Evolutionary conservation across 2,797 vertebrate species (phyloP).

Genomic region (Chaunax sp.): DNA sequence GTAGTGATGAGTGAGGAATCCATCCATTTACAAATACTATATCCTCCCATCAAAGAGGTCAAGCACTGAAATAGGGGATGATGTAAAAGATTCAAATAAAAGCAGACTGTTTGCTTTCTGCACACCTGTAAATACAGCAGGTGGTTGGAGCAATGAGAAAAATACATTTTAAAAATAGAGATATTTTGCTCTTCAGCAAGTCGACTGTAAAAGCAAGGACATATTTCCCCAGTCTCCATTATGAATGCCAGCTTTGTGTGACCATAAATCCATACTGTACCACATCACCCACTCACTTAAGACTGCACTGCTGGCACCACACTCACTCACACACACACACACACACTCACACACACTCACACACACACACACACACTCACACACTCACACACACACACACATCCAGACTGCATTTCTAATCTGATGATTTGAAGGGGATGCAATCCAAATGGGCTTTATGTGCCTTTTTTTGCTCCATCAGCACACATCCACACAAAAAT

Average conservation of each 20-base stretch:
- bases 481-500: not conserved
- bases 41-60: constrained; percentile 3
- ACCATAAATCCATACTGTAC: constrained; percentile 56
- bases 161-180: constrained; percentile 11
- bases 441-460: constrained; percentile 26
- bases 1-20: constrained; percentile 28
- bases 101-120: not conserved
- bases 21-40: constrained; percentile 7
- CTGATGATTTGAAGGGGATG: constrained; percentile 40
- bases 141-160: not conserved
- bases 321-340: constrained; percentile 34
- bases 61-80: not conserved
- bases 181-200: constrained; percentile 23
- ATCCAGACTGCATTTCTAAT: constrained; percentile 37
- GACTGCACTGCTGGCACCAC: constrained; percentile 35
- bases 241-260: constrained; percentile 52
- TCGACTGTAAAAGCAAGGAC: constrained; percentile 14
- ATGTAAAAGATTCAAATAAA: not conserved
- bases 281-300: constrained; percentile 42
- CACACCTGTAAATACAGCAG: not conserved
- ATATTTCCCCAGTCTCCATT: constrained; percentile 47
- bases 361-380: constrained; percentile 8
- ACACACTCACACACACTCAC: constrained; percentile 27
- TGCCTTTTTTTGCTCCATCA: constrained; percentile 22
- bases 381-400: not conserved